Percentiles rank a stretch among this genome's conserved stretches.
Conservation (phyloP, 2,888 invertebrate species). For the Amphipyra tragopoginis region DNA sequence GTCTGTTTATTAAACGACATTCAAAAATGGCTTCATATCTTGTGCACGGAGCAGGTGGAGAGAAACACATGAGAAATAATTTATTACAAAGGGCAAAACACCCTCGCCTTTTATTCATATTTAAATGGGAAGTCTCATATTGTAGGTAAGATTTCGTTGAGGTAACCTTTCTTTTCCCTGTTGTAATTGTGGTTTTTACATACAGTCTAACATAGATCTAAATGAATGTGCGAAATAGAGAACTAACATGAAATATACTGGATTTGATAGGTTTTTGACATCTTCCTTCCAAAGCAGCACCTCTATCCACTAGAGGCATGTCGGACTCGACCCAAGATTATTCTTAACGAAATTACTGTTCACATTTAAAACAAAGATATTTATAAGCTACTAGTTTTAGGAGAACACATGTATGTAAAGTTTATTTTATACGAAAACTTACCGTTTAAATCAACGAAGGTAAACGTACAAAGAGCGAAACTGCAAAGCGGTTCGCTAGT, state of each 20-base stretch:
- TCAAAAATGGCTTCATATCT: slow-evolving; percentile 44
- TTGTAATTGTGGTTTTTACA: slow-evolving; percentile 14
- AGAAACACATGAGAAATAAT: slow-evolving; percentile 63
- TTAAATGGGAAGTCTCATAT: slow-evolving; percentile 61
- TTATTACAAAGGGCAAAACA: slow-evolving; percentile 63
- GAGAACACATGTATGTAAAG: too few relatives aligned
- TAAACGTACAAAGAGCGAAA: slow-evolving; percentile 50
- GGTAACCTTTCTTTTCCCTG: slow-evolving; percentile 28
- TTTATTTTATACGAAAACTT: slow-evolving; percentile 17
- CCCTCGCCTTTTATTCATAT: slow-evolving; percentile 67
- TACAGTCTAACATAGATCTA: too few relatives aligned
- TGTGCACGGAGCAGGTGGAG: slow-evolving; percentile 46
- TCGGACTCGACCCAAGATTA: not conserved
- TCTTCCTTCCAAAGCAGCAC: too few relatives aligned
- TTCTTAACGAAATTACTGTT: not conserved
- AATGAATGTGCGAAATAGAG: too few relatives aligned
- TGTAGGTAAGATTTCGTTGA: slow-evolving; percentile 45
- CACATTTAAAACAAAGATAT: too few relatives aligned
- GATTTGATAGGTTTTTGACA: too few relatives aligned
- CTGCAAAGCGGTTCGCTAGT: slow-evolving; percentile 31
- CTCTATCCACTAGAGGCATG: too few relatives aligned
- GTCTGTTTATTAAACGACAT: slow-evolving; percentile 42
- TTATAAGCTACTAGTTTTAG: too few relatives aligned
- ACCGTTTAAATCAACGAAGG: slow-evolving; percentile 49
- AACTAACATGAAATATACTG: too few relatives aligned